phyloP scores from a whole-genome alignment of 2,797 vertebrate species.

The Danio tinwini region DNA sequence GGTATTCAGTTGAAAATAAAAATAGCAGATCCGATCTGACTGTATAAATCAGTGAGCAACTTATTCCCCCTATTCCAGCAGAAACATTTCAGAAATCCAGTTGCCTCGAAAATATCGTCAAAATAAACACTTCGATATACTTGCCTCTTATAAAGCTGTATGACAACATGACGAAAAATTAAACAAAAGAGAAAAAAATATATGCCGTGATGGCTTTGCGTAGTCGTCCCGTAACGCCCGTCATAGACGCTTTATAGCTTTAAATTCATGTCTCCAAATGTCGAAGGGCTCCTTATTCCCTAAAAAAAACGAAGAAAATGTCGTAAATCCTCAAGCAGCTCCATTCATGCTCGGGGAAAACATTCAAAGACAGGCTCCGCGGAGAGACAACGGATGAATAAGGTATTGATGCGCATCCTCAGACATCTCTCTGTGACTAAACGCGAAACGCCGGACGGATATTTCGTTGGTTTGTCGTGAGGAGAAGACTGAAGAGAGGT shows the following conservation, averaged over 20 bases:
- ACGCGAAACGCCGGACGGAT: slow-evolving; percentile 36
- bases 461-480: slow-evolving; percentile 36
- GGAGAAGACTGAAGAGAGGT: slow-evolving; percentile 43
- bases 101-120: not conserved
- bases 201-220: slow-evolving; percentile 18
- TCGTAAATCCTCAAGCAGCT: slow-evolving; percentile 37
- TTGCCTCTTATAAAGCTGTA: slow-evolving; percentile 33
- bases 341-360: slow-evolving; percentile 30
- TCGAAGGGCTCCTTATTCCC: not conserved
- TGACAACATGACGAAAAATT: slow-evolving; percentile 10
- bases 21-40: slow-evolving; percentile 3
- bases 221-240: slow-evolving; percentile 33
- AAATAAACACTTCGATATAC: slow-evolving; percentile 15
- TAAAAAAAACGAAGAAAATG: slow-evolving; percentile 17
- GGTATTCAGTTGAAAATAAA: slow-evolving; percentile 30
- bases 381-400: slow-evolving; percentile 41
- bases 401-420: slow-evolving; percentile 52
- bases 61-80: slow-evolving; percentile 3
- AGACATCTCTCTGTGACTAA: slow-evolving; percentile 37
- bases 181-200: slow-evolving; percentile 12
- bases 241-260: slow-evolving; percentile 24
- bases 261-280: not conserved
- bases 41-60: slow-evolving; percentile 24
- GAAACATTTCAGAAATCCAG: not conserved
- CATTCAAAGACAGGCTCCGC: slow-evolving; percentile 38